Evolutionary conservation across 2,888 invertebrate genomes (phyloP), one percentile per base, ranked within the genome.

Genomic region (Lagria hirta): DNA sequence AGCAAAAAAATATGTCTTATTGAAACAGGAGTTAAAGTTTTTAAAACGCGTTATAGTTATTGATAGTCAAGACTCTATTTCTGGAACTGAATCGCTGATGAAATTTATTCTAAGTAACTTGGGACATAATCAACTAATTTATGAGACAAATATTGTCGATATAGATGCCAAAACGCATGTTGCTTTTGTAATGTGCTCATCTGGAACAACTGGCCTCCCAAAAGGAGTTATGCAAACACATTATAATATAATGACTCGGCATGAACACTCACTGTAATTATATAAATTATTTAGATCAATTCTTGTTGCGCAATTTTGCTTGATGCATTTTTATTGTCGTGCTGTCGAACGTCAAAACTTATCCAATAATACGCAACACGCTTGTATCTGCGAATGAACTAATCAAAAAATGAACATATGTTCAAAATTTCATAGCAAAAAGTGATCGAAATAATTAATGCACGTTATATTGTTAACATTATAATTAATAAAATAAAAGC

Each of bases 191-290:
- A 43, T 83, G 38, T 82, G 79, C 66, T 84, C 84, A 20, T 83
- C 83, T 42, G 84, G 84, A 28, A 85, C 85, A 0, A 79, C 79
- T 11, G 84, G 84, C 1, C 66, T 82, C 56, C 80, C 83, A 1
- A 83, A 84, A 66, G 82, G 80, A 20, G 81, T 83, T 2, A 73
- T 76, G 67, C 65, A 83, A 28, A 77, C 80, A 3, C 80, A 83
- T 62, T 65, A 73, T 36, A 83, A 82, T 28, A 14, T 55, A 7
- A 16, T 29, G 20, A 26, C 22, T 7, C 33, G 34, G 4, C 30
- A 38, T 16, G 30, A 23, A 24, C 38, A 38, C 17, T 23, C 22
- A 8, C 8, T 30, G 38, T 38, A 30, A n/a, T n/a, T n/a, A n/a
- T n/a, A n/a, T n/a, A n/a, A n/a, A n/a, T n/a, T n/a, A n/a, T n/a